Evolutionary conservation across 2,113 vertebrate genomes (phyloP).

Genomic region (Xyliphius kryptos): DNA sequence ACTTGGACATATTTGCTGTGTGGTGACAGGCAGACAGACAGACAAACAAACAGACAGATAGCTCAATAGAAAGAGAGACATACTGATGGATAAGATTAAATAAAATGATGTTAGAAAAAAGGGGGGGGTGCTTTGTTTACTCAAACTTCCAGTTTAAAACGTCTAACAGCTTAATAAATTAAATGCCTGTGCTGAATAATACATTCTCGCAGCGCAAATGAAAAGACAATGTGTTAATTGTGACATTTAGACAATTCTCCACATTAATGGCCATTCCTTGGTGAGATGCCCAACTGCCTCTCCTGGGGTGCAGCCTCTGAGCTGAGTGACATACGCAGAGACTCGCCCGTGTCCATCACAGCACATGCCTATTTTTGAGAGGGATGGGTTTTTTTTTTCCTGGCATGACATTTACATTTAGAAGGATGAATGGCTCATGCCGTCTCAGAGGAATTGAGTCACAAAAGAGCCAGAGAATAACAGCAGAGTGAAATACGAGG

Average conservation of each 20-base stretch:
- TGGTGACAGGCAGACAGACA: not conserved
- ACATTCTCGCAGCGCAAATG: conserved; percentile 84
- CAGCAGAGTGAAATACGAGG: conserved; percentile 32
- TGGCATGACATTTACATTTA: conserved; percentile 92
- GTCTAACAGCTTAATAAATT: conserved; percentile 36
- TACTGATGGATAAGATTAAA: no score
- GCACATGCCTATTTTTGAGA: not conserved
- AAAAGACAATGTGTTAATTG: conserved; percentile 76
- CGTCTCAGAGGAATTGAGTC: conserved; percentile 80
- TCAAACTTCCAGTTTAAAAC: conserved; percentile 6
- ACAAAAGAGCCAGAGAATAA: conserved; percentile 78
- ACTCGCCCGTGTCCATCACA: conserved; percentile 7
- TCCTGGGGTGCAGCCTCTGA: conserved; percentile 73
- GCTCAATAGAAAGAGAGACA: not conserved
- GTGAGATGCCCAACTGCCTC: conserved; percentile 72
- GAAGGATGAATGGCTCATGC: conserved; percentile 92
- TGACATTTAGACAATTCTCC: conserved; percentile 81
- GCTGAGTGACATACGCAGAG: not conserved
- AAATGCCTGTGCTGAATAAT: conserved; percentile 87
- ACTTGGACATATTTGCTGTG: no score
- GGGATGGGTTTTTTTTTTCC: conserved; percentile 2
- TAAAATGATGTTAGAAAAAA: no score
- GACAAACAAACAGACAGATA: no score
- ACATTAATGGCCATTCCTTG: conserved; percentile 77
- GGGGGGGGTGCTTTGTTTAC: not conserved